Evolutionary conservation across 2,888 invertebrate genomes (phyloP).

Genomic region (Nemotelus nigrinus): DNA sequence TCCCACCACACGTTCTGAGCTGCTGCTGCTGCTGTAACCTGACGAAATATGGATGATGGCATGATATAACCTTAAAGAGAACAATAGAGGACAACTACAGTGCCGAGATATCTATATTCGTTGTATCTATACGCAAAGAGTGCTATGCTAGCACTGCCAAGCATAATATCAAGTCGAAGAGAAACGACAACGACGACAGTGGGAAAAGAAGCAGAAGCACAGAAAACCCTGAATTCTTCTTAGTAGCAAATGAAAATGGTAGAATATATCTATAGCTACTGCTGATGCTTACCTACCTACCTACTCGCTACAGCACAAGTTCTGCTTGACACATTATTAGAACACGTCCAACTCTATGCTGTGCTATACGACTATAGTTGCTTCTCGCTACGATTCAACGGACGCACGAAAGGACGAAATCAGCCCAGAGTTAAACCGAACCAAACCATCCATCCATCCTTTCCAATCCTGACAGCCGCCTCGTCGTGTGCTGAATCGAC

Average conservation of each 20-base stretch:
- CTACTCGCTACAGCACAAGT: constrained; percentile 11
- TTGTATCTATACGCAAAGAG: constrained; percentile 1
- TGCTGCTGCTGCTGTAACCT: no score
- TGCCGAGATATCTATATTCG: not conserved
- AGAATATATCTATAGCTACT: constrained; percentile 27
- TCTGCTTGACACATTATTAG: constrained; percentile 44
- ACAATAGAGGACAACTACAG: constrained; percentile 15
- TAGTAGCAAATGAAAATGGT: constrained; percentile 41
- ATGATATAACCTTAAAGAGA: constrained; percentile 33
- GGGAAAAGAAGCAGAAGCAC: constrained; percentile 18
- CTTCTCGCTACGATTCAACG: not conserved
- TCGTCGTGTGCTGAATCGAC: constrained; percentile 17
- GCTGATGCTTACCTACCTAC: not conserved
- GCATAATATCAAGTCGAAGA: constrained; percentile 13
- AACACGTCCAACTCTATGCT: constrained; percentile 31
- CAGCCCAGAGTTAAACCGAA: constrained; percentile 10
- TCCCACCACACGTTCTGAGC: no score
- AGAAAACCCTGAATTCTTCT: constrained; percentile 37
- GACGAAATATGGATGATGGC: no score
- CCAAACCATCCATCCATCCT: constrained; percentile 28
- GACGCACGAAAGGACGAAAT: not conserved
- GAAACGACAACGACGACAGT: not conserved
- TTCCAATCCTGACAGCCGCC: not conserved
- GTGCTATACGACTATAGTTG: not conserved
- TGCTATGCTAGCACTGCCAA: not conserved